A percentile compares a stretch with the other conserved stretches of the same genome.
Conservation (phyloP, 1,140 invertebrate species). For the Leptinotarsa undecemlineata region DNA sequence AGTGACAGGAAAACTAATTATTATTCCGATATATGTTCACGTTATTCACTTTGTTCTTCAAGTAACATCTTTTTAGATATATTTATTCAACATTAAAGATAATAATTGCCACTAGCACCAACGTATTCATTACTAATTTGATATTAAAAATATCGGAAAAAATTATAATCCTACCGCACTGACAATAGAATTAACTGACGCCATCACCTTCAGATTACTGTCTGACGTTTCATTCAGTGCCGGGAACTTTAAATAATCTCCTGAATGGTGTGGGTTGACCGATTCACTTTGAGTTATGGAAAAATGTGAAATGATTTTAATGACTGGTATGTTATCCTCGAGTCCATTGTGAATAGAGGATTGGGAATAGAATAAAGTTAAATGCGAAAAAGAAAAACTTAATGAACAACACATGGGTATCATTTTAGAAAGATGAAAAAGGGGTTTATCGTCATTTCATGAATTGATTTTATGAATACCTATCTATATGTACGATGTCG, state of each 20-base stretch:
- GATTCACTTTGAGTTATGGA: no score
- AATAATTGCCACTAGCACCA: neutral
- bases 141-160: neutral
- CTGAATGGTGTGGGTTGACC: neutral
- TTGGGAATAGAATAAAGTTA: no score
- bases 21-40: neutral
- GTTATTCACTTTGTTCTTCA: neutral
- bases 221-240: neutral
- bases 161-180: neutral
- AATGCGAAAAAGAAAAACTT: no score
- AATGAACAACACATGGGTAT: no score
- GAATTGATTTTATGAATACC: no score
- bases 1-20: neutral
- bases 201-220: neutral
- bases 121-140: neutral
- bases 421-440: no score
- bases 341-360: no score
- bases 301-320: no score
- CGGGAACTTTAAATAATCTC: neutral
- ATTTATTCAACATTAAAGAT: neutral
- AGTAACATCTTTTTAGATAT: neutral
- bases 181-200: neutral
- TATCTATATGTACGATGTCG: no score
- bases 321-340: no score
- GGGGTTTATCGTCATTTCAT: no score